A percentile compares a stretch with the other conserved stretches of the same genome.
Conservation (phyloP, 2,113 vertebrate genomes). For the Clinocottus analis region DNA sequence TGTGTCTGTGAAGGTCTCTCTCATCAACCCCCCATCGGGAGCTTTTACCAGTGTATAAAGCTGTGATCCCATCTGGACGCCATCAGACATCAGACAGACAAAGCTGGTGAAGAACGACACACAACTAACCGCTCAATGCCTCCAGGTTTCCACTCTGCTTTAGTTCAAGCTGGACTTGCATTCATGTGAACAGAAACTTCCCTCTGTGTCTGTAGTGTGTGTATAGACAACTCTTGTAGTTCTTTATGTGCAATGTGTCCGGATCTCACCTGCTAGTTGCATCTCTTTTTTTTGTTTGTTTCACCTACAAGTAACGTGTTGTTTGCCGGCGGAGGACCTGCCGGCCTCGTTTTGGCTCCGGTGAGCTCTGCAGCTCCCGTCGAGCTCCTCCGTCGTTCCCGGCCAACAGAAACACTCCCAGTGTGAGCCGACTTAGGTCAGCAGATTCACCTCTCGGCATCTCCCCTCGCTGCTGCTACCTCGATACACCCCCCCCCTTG, state of each 20-base stretch:
- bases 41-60: not conserved
- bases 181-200: not conserved
- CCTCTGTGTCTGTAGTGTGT: not conserved
- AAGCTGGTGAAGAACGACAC: not conserved
- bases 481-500: slow-evolving; percentile 25
- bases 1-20: not conserved
- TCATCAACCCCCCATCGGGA: not conserved
- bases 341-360: not conserved
- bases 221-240: not conserved
- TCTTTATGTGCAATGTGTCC: not conserved
- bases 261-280: not conserved
- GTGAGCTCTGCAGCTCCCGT: slow-evolving; percentile 28
- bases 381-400: slow-evolving; percentile 25
- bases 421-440: slow-evolving; percentile 64
- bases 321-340: slow-evolving; percentile 1
- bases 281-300: not conserved
- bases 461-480: slow-evolving; percentile 22
- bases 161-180: no score
- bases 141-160: not conserved
- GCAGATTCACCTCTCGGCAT: slow-evolving; percentile 48
- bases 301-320: not conserved
- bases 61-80: not conserved
- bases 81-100: not conserved
- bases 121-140: not conserved
- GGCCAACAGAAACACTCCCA: slow-evolving; percentile 65